These are phyloP conservation scores for Dromas ardeola DNA, from an alignment of 2,113 vertebrate genomes.

Conservation along the genomic window DNA sequence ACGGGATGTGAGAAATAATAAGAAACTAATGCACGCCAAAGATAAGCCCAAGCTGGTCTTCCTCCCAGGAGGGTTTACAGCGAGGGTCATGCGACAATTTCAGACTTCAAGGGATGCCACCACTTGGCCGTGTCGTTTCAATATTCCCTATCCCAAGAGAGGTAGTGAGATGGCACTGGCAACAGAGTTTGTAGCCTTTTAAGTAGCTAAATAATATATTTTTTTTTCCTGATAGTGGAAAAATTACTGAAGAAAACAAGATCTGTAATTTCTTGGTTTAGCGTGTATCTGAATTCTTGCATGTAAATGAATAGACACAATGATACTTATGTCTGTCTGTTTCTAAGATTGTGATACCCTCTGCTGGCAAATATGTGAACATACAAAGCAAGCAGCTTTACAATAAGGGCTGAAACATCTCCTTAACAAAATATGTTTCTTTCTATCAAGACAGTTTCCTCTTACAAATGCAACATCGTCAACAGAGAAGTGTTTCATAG, in stretches of 20 bases:
- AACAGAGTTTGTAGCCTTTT: not conserved
- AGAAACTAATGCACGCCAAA: not conserved
- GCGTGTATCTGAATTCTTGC: not conserved
- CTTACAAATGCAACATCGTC: not conserved
- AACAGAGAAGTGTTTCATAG: not conserved
- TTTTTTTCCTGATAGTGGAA: not conserved
- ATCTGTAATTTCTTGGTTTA: not conserved
- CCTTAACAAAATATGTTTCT: not conserved
- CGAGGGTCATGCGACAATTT: not conserved
- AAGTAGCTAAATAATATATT: not conserved
- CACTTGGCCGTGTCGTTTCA: not conserved
- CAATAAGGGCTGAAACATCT: not conserved
- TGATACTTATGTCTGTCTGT: not conserved
- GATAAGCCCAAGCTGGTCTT: not conserved
- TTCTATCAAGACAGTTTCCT: not conserved
- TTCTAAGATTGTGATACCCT: constrained; percentile 55
- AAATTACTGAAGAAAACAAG: not conserved
- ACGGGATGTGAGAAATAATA: not conserved
- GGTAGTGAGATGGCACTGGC: not conserved
- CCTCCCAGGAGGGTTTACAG: not conserved
- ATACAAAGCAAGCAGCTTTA: not conserved
- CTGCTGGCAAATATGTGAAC: constrained; percentile 50
- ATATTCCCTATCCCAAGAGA: not conserved
- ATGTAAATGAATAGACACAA: not conserved
- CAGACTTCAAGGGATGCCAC: not conserved